Percentiles rank a stretch among this genome's conserved stretches.
Conservation (phyloP, 2,797 vertebrate genomes). For the Pipistrellus pygmaeus region DNA sequence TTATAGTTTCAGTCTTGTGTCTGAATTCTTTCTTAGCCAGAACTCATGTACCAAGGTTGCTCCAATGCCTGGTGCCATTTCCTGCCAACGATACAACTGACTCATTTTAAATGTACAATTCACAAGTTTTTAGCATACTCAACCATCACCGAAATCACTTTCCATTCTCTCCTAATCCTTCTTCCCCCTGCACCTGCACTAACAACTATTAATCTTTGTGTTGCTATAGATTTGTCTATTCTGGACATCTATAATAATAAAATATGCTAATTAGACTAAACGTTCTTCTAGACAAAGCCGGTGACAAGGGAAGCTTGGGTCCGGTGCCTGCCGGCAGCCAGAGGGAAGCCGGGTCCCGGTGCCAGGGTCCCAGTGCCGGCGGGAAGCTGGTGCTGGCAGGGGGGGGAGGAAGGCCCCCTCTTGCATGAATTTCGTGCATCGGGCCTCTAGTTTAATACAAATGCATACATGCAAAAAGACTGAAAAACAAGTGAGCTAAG, state of each 20-base stretch:
- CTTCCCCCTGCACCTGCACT: background rate
- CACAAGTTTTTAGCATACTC: background rate
- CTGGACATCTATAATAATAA: background rate
- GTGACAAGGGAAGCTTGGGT: too few relatives aligned
- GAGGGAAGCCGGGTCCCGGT: too few relatives aligned
- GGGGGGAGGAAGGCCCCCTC: too few relatives aligned
- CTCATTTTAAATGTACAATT: background rate
- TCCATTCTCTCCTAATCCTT: background rate
- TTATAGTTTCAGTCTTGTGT: background rate
- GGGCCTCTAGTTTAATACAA: background rate
- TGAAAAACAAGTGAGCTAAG: background rate
- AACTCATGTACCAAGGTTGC: background rate
- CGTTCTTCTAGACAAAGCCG: too few relatives aligned
- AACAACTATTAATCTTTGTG: background rate
- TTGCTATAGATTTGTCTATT: background rate
- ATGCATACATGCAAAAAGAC: background rate
- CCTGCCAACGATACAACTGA: background rate
- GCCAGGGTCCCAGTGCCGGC: too few relatives aligned
- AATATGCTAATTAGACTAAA: too few relatives aligned
- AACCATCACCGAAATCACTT: background rate
- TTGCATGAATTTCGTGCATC: too few relatives aligned
- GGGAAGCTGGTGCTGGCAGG: too few relatives aligned
- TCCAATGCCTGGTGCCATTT: background rate
- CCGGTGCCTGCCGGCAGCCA: too few relatives aligned
- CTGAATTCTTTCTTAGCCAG: background rate